Base-by-base conservation (phyloP, 1,140 invertebrate species). In the Lanistes nyassanus region DNA sequence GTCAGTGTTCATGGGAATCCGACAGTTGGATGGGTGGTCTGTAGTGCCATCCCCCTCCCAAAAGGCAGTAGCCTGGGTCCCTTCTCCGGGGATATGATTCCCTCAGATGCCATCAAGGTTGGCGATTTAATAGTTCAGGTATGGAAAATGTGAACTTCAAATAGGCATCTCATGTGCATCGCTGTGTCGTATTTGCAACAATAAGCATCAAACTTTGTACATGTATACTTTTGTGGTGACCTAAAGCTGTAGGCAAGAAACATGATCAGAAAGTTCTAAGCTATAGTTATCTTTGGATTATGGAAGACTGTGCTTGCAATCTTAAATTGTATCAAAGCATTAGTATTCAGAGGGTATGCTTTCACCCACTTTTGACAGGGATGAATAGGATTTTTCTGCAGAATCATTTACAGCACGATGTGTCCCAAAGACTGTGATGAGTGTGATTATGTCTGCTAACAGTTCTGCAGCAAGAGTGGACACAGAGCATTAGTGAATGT, bases 51-150 rank as follows among this genome's bases (percentile, higher is more conserved):
- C 39, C 80, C 81, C 21, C 51, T 88, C 13, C 81, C 77, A 3
- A 81, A 82, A 31, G 84, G 83, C 6, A 79, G 81, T 11, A 78
- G 79, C 56, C 79, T 88, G 16, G 86, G 86, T 2, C 86, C 86
- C 2, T 88, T 84, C 53, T 74, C 76, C 67, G 83, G 82, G 36
- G 79, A 85, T 58, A 71, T 83, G 37, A 77, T 82, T 16, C 76
- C 80, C 21, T 77, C 82, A 2, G 82, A 82, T 56, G 78, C 76
- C 16, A 79, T 84, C 58, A 75, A 77, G n/a, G 80, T 83, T 55
- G 83, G 81, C 7, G 81, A 84, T 74, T 67, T 83, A 31, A 82
- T 84, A n/a, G 70, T 84, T 16, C 81, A 84, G 79, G 83, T 84
- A 68, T 75, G n/a, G n/a, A 23, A 29, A 29, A 29, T 29, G n/a